Evolutionary conservation across 2,113 vertebrate genomes (phyloP), one percentile per base, ranked within the genome.

Genomic region (Lamprotornis superbus): DNA sequence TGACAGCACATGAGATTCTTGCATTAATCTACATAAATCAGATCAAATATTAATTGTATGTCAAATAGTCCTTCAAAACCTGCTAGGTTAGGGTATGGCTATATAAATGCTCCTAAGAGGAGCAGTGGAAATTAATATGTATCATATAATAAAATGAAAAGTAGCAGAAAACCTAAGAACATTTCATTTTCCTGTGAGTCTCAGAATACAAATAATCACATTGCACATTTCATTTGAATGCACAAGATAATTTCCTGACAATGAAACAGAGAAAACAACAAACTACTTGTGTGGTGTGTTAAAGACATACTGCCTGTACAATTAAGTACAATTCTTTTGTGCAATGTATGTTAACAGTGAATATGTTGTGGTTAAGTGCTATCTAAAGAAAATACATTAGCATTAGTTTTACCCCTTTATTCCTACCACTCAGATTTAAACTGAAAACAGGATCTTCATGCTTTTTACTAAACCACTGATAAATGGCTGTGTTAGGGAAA

Each of bases 1-100:
- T 89, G 61, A 75, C 65, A 82, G 40, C 40, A 71, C 11, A 64
- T 67, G 52, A 52, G 23, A 63, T 37, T 83, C 23, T 44, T 89
- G 56, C 60, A 89, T 71, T 87, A 87, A 74, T 87, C 60, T 95
- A 27, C 69, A 87, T 91, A 84, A 91, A 91, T 93, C 69, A 70
- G 30, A 33, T 5, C 67, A 33, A 84, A 9, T 49, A 65, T 78
- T 87, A 94, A 59, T n/a, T 55, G 24, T 24, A 70, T 40, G 47
- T 64, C 70, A 95, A 83, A 87, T 44, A 63, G 35, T 14, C 30
- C 35, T 91, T 89, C 42, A 67, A 70, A 84, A 63, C 6, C 39
- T 79, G 14, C 12, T 71, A 59, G 13, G 4, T 65, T 81, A 67
- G 14, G 11, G 14, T 74, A 71, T 35, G 37, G 15, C 19, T 79